These are phyloP conservation scores for Pyrochroa serraticornis DNA, from an alignment of 2,888 invertebrate species.

Conservation along the genomic window DNA sequence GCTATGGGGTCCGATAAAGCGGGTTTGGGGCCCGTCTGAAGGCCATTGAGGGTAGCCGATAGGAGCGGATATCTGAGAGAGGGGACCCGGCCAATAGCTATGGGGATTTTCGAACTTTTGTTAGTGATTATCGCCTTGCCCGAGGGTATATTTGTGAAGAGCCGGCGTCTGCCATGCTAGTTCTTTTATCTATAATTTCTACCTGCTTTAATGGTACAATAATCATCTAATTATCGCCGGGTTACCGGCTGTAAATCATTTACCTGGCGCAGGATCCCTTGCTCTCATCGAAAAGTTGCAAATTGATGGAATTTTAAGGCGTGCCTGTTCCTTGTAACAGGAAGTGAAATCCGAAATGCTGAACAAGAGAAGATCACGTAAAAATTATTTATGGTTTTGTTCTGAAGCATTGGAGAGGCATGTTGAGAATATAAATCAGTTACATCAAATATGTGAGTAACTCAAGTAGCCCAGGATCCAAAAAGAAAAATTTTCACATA, in stretches of 20 bases:
- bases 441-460: too few relatives aligned
- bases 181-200: slow-evolving; percentile 11
- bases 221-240: slow-evolving; percentile 25
- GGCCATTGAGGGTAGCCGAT: slow-evolving; percentile 52
- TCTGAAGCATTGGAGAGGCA: too few relatives aligned
- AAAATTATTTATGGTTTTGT: too few relatives aligned
- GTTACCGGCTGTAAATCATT: background rate
- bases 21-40: slow-evolving; percentile 47
- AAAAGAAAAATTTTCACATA: too few relatives aligned
- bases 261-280: too few relatives aligned
- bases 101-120: slow-evolving; percentile 47
- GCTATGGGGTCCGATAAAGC: slow-evolving; percentile 34
- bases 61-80: slow-evolving; percentile 47
- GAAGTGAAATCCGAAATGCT: too few relatives aligned
- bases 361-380: too few relatives aligned
- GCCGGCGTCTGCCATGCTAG: slow-evolving; percentile 24
- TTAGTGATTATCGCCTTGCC: slow-evolving; percentile 40
- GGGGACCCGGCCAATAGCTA: slow-evolving; percentile 51
- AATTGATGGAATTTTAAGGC: too few relatives aligned
- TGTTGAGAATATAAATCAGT: too few relatives aligned
- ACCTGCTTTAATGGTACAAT: slow-evolving; percentile 26
- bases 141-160: slow-evolving; percentile 31
- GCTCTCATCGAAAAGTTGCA: too few relatives aligned
- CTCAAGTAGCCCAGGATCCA: too few relatives aligned
- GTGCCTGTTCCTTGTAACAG: too few relatives aligned